Conservation (phyloP, 2,113 vertebrate species). For the Coryphaenoides rupestris region DNA sequence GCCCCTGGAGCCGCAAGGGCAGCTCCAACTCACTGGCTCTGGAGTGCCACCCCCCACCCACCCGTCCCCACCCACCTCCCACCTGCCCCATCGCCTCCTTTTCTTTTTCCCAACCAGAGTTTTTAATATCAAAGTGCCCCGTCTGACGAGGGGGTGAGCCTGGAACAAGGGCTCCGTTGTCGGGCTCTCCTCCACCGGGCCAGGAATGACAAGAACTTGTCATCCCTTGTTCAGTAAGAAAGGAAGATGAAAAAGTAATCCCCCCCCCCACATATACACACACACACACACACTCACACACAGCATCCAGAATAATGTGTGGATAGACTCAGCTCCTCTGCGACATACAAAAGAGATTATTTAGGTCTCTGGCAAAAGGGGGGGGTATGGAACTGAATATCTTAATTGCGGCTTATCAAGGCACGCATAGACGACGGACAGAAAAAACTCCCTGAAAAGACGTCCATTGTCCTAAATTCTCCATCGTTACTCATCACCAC, state of each 20-base stretch:
- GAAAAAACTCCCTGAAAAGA: slow-evolving; percentile 59
- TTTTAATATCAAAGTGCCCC: slow-evolving; percentile 80
- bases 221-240: slow-evolving; percentile 62
- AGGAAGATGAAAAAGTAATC: slow-evolving; percentile 55
- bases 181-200: slow-evolving; percentile 54
- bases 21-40: too few relatives aligned
- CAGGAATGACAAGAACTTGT: slow-evolving; percentile 71
- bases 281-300: too few relatives aligned
- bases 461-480: slow-evolving; percentile 55
- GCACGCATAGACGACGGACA: slow-evolving; percentile 42
- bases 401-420: slow-evolving; percentile 71
- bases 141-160: slow-evolving; percentile 65
- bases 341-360: slow-evolving; percentile 67
- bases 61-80: slow-evolving; percentile 22
- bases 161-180: slow-evolving; percentile 59
- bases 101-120: slow-evolving; percentile 49
- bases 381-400: slow-evolving; percentile 73
- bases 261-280: slow-evolving; percentile 10
- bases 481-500: slow-evolving; percentile 45
- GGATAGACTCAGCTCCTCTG: slow-evolving; percentile 50
- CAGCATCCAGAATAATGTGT: background rate
- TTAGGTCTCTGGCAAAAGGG: slow-evolving; percentile 60
- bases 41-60: too few relatives aligned
- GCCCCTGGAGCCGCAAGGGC: background rate
- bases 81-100: slow-evolving; percentile 4